Percentiles rank a stretch among this genome's conserved stretches.
Conservation (phyloP, 2,113 vertebrate species). For the Amblyornis subalaris region DNA sequence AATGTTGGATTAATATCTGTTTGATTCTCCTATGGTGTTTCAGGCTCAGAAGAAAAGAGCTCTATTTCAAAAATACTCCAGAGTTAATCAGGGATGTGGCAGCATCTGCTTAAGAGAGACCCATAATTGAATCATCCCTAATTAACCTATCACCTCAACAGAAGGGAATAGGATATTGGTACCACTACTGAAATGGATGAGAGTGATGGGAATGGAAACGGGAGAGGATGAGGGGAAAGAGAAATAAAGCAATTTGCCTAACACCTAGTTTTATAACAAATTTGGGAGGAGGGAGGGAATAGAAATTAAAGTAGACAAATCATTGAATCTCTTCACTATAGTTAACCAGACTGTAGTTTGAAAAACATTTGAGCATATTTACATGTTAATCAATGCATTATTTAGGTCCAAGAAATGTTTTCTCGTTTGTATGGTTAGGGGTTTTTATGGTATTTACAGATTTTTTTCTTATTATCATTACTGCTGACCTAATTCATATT, state of each 20-base stretch:
- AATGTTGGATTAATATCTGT: slow-evolving; percentile 20
- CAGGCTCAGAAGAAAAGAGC: slow-evolving; percentile 23
- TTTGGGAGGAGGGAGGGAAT: background rate
- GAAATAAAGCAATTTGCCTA: background rate
- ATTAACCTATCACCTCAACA: slow-evolving; percentile 34
- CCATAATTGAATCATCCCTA: slow-evolving; percentile 26
- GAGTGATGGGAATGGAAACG: background rate
- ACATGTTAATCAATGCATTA: background rate
- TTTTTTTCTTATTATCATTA: background rate
- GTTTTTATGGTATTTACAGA: background rate
- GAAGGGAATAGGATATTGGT: slow-evolving; percentile 21
- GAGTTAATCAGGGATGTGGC: slow-evolving; percentile 44
- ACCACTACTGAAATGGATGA: slow-evolving; percentile 3
- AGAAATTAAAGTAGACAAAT: background rate
- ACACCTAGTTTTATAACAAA: slow-evolving; percentile 1
- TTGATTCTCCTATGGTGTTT: slow-evolving; percentile 13
- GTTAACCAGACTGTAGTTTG: slow-evolving; percentile 26
- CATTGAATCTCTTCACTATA: slow-evolving; percentile 2
- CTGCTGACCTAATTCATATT: slow-evolving; percentile 41
- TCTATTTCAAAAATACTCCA: slow-evolving; percentile 22
- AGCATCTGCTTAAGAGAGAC: slow-evolving; percentile 61
- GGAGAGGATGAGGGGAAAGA: background rate
- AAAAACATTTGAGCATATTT: background rate
- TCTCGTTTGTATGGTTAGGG: background rate
- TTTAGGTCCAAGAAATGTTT: background rate